Base-by-base conservation (phyloP, 2,888 invertebrate species). In the Lasiommata megera region DNA sequence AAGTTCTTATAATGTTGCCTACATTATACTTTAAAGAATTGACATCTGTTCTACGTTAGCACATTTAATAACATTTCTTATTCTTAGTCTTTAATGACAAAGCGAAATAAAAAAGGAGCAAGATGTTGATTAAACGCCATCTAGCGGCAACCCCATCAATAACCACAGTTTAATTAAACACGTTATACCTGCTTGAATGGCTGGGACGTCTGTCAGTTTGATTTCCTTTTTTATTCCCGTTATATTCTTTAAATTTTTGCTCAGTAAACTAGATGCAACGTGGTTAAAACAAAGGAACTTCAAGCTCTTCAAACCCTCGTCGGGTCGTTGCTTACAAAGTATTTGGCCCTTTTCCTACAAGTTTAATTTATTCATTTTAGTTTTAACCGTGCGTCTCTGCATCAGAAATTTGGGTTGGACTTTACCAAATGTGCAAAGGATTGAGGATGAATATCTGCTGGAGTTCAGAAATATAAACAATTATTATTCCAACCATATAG, bases 141-240 rank as follows among this genome's bases (percentile, higher is more conserved):
- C 86, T 87, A 82, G 84, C 79, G 86, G 84, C 76, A 79, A 76
- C 83, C 82, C 84, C 87, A 89, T 88, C 88, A 88, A 88, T 88
- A 89, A 88, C 84, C 85, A 87, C 84, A 80, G 80, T 88, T 88
- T 89, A 88, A 89, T 89, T 85, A 88, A 88, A 88, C 83, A 86
- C 79, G 88, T 88, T 87, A 88, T 86, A 83, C 79, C 76, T 80
- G 79, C 79, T 76, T 77, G 76, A 85, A 86, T 83, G 77, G 77
- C 74, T 67, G 72, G 75, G 76, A 77, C 77, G 76, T 79, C 75
- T 76, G 79, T 76, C 69, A 69, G 76, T 71, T 84, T 84, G 83
- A 85, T 83, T 86, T 81, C 69, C 71, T 76, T 80, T 82, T 82
- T 84, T 77, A 76, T 79, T 74, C 58, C 60, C 60, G 73, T 75